Evolutionary conservation across 2,113 vertebrate genomes (phyloP), one percentile per base, ranked within the genome.

Genomic region (Buteo buteo): DNA sequence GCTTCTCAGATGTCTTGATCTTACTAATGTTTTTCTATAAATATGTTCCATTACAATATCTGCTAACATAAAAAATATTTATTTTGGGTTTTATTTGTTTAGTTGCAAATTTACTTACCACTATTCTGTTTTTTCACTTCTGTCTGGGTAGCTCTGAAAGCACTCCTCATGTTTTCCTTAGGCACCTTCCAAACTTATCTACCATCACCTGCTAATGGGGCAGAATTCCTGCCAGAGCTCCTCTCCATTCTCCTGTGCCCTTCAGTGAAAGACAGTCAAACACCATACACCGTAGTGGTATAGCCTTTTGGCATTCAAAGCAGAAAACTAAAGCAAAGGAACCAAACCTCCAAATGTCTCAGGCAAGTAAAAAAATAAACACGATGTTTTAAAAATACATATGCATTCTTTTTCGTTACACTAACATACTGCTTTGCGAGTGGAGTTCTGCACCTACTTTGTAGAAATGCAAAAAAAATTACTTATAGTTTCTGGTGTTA

Each of bases 221-320:
- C 7, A 85, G 64, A 92, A 84, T 49, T 89, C 22, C 17, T 82
- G 14, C 13, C 25, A 58, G 20, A 69, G 9, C 6, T 55, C 10
- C 9, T 52, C 4, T 70, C 18, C 0, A 0, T 44, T 69, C 16
- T 58, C 14, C 9, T 50, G 32, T 2, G 4, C 6, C 3, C 15
- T 70, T 62, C 17, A 62, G 9, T 58, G 36, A 65, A 87, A 59
- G 18, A 44, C 9, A 40, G n/a, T 11, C 16, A 70, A 76, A 14
- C 9, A 45, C 14, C 34, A 12, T 32, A 29, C 38, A 38, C 3
- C 5, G 58, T 11, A 61, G 10, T 24, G 2, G 16, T 20, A 65
- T 49, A 77, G 21, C 6, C 20, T 57, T 90, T 84, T 71, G 52
- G 3, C 11, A 49, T 72, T 88, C 15, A 72, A 54, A 61, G 50